Percentiles rank a stretch among this genome's conserved stretches.
Evolutionary conservation across 2,888 invertebrate species (phyloP).

Genomic region (Eremobia ochroleuca): DNA sequence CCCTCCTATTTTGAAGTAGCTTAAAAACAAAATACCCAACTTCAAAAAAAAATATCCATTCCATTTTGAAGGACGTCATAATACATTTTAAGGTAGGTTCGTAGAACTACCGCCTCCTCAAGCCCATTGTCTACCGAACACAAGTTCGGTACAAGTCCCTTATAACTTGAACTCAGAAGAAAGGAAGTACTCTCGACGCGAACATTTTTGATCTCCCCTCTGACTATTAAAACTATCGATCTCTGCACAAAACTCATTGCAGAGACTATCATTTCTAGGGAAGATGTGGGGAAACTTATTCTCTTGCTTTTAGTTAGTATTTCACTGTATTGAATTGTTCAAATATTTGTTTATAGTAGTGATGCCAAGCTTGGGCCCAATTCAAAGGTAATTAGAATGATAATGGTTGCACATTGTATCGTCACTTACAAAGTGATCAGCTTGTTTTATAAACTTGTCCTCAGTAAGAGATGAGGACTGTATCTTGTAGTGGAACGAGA

Average conservation of each 20-base stretch:
- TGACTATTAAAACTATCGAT: conserved; percentile 63
- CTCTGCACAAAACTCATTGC: conserved; percentile 47
- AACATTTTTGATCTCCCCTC: conserved; percentile 62
- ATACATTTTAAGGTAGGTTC: conserved; percentile 7
- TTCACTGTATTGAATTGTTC: neutral
- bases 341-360: neutral
- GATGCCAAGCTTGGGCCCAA: neutral
- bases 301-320: neutral
- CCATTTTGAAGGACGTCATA: conserved; percentile 12
- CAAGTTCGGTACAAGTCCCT: conserved; percentile 44
- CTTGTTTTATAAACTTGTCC: neutral
- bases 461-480: neutral
- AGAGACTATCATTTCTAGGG: conserved; percentile 36
- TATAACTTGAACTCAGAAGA: conserved; percentile 45
- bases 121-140: conserved; percentile 28
- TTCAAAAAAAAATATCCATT: conserved; percentile 6
- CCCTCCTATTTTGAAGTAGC: neutral
- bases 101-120: conserved; percentile 23
- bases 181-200: conserved; percentile 45
- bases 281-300: conserved; percentile 16
- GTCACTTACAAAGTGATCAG: neutral
- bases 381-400: neutral
- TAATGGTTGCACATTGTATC: neutral
- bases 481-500: neutral
- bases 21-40: neutral